A percentile compares a stretch with the other conserved stretches of the same genome.
Evolutionary conservation across 2,797 vertebrate species (phyloP).

Genomic region (Triplophysa bombifrons): DNA sequence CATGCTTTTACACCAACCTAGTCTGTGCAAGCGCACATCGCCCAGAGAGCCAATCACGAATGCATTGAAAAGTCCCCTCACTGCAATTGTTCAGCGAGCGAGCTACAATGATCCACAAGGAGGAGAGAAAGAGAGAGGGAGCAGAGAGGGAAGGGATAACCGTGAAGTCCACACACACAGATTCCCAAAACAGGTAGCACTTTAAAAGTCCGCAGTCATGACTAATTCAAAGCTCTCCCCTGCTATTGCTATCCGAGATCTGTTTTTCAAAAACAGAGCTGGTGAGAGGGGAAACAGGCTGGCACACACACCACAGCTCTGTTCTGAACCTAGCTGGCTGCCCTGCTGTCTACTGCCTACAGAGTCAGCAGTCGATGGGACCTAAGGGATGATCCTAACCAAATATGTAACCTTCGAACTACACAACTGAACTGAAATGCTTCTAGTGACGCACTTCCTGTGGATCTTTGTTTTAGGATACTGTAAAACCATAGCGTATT

Average conservation of each 20-base stretch:
- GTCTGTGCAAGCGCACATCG: conserved; percentile 64
- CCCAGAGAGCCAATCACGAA: conserved; percentile 74
- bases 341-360: background rate
- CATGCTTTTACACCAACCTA: conserved; percentile 19
- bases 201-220: conserved; percentile 62
- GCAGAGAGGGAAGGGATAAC: conserved; percentile 51
- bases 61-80: conserved; percentile 81
- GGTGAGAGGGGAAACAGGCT: conserved; percentile 43
- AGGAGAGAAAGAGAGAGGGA: conserved; percentile 39
- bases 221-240: conserved; percentile 61
- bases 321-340: conserved; percentile 14
- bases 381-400: background rate
- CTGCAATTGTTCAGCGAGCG: conserved; percentile 80
- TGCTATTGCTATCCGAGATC: conserved; percentile 51
- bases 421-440: background rate
- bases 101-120: conserved; percentile 52
- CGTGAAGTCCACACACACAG: conserved; percentile 23
- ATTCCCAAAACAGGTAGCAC: conserved; percentile 53
- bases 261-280: conserved; percentile 54
- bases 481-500: background rate
- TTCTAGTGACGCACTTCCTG: background rate
- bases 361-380: background rate
- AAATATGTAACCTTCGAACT: background rate
- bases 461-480: too few relatives aligned
- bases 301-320: background rate